Evolutionary conservation across 2,888 invertebrate species (phyloP), one percentile per base, ranked within the genome.

Genomic region (Limnephilus auricula): DNA sequence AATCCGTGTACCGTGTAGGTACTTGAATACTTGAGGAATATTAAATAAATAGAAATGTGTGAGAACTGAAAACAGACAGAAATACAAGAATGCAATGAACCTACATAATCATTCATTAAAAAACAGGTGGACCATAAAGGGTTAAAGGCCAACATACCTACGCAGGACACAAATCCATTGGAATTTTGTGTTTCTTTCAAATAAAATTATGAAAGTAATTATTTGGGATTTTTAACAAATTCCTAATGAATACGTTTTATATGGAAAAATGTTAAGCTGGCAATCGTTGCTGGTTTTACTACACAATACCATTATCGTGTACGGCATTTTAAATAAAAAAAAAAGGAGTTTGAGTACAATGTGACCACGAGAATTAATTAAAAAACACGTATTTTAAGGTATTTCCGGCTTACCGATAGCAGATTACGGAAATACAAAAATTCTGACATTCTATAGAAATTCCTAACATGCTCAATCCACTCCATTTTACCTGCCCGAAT

Each of bases 341-440:
- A 65, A 50, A 50, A 15, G 15, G 18, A 50, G 5, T 12, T 65
- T 65, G 3, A 65, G 50, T 65, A 18, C 18, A 65, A 65, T 65
- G 50, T 65, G 50, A 65, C 50, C 50, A 65, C 50, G 18, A 65
- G 50, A 65, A 65, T 65, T 65, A 65, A 65, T 65, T 65, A 65
- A 25, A 65, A 65, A 65, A 65, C 50, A 18, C 13, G 50, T 65
- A 65, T 65, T 65, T 65, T 18, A 15, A 37, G 40, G 40, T 65
- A 31, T 87, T 87, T 87, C 31, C 45, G 45, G 31, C 78, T 31
- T 45, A 87, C 50, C 34, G 78, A 87, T 87, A 87, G 18, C 78
- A 32, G 87, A 87, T 65, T 50, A 50, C 32, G 87, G 87, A 90
- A 90, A 82, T 90, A 40, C 34, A 90, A 80, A 84, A 83, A 84